These are phyloP conservation scores for Penaeus monodon DNA, from an alignment of 2,888 invertebrate species.

Conservation along the genomic window DNA sequence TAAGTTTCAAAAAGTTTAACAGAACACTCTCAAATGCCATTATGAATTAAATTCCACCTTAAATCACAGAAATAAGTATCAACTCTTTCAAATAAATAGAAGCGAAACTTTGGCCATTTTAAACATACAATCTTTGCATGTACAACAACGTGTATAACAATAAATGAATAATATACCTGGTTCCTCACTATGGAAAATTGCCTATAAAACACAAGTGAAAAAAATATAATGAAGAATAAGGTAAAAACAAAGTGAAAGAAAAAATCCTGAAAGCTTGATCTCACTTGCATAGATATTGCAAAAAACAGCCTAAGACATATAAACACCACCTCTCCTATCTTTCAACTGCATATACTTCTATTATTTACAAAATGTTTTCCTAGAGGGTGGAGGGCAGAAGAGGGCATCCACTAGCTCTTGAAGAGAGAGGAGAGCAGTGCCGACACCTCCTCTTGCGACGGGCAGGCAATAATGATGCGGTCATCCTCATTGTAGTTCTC, in stretches of 20 bases:
- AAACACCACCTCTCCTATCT: background rate
- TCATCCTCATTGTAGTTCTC: constrained; percentile 87
- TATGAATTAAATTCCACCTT: background rate
- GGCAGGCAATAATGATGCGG: constrained; percentile 86
- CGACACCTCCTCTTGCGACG: constrained; percentile 93
- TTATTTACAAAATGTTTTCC: background rate
- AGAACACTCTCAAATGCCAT: constrained; percentile 4
- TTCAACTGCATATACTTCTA: background rate
- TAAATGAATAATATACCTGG: background rate
- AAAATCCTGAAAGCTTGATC: background rate
- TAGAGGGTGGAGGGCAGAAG: background rate
- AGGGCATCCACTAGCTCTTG: constrained; percentile 46
- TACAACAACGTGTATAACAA: too few species aligned
- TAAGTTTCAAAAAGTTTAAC: background rate
- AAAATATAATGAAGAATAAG: background rate
- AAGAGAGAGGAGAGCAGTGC: constrained; percentile 78
- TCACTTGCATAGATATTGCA: too few species aligned
- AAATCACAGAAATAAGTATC: too few species aligned
- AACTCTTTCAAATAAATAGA: too few species aligned
- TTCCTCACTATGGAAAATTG: background rate
- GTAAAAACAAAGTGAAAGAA: background rate
- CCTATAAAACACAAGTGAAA: background rate
- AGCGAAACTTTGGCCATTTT: too few species aligned
- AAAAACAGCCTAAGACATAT: too few species aligned
- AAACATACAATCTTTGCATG: too few species aligned